Evolutionary conservation across 1,140 invertebrate genomes (phyloP), one percentile per base, ranked within the genome.

Genomic region (Solenopsis fugax): DNA sequence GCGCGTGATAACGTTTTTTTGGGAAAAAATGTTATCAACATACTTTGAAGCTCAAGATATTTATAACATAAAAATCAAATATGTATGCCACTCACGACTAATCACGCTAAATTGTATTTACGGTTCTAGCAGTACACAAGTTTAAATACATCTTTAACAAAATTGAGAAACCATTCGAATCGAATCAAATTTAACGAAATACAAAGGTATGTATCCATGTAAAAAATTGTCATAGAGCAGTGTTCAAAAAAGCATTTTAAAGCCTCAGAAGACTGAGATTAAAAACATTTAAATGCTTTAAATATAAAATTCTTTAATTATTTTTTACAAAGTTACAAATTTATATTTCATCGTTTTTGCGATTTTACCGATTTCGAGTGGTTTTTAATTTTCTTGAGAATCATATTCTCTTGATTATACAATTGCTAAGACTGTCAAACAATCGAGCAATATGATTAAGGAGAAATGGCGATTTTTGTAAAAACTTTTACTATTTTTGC

Each of bases 21-120:
- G 4, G 2, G 4, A 84, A 60, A 37, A 54, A 80, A 54, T 62
- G 9, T 81, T 29, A 81, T 56, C 6, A 45, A 56, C 2, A 45
- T 48, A 45, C 29, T 67, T 13, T 21, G 1, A 41, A 54, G n/a
- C 16, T 58, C 1, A 21, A 80, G 24, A 0, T 69, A 80, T 41
- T 56, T 71, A 34, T 45, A 29, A 58, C 21, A 3, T 50, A 37
- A 84, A 73, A 73, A 48, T 73, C 18, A 73, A 73, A 21, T 5
- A 13, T 9, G 6, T 41, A 21, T 52, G 34, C 21, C 37, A 50
- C 3, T 62, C 1, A 34, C 12, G 6, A 73, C 29, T 48, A 73
- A 60, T 72, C 6, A 54, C 16, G 21, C n/a, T 24, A 69, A 34
- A 29, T 37, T 41, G 1, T 41, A 41, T 73, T 13, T n/a, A 71